Conservation (phyloP, 2,797 vertebrate genomes). For the Sebastes itinus region DNA sequence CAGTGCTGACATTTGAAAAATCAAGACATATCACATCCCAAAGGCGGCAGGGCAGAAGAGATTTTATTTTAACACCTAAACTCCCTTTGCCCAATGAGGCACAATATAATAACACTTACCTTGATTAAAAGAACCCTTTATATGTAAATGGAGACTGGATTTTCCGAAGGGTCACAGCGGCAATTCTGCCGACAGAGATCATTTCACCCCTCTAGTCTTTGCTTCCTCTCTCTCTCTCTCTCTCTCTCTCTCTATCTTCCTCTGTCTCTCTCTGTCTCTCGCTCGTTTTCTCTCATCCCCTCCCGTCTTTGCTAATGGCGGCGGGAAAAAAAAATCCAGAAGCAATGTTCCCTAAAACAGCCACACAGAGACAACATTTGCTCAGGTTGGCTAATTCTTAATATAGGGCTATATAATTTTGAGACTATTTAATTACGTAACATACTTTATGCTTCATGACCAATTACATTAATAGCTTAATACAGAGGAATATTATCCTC, state of each 20-base stretch:
- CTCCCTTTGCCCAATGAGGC: slow-evolving; percentile 98
- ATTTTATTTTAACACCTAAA: slow-evolving; percentile 97
- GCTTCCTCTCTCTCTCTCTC: slow-evolving; percentile 51
- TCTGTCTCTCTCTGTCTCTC: slow-evolving; percentile 78
- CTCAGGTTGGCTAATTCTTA: slow-evolving; percentile 99
- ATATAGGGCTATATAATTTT: slow-evolving; percentile 99
- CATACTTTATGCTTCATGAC: slow-evolving; percentile 99
- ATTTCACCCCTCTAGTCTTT: slow-evolving; percentile 84
- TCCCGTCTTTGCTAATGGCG: slow-evolving; percentile 92
- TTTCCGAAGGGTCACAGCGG: slow-evolving; percentile 90
- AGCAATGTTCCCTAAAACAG: slow-evolving; percentile 99
- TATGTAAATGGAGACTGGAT: slow-evolving; percentile 98
- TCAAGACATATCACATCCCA: slow-evolving; percentile 94
- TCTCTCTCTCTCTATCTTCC: slow-evolving; percentile 70
- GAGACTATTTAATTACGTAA: slow-evolving; percentile 99
- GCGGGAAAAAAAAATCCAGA: slow-evolving; percentile 83
- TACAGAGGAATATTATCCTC: slow-evolving; percentile 99
- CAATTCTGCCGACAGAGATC: slow-evolving; percentile 90
- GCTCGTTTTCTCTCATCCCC: slow-evolving; percentile 74
- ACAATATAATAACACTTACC: slow-evolving; percentile 99
- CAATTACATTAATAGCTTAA: slow-evolving; percentile 99
- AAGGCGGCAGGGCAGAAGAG: slow-evolving; percentile 92
- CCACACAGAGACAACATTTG: slow-evolving; percentile 99
- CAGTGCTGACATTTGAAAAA: slow-evolving; percentile 98
- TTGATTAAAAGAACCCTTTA: slow-evolving; percentile 99